Percentiles rank a stretch among this genome's conserved stretches.
Conservation (phyloP, 2,888 invertebrate genomes). For the Xanthia togata region DNA sequence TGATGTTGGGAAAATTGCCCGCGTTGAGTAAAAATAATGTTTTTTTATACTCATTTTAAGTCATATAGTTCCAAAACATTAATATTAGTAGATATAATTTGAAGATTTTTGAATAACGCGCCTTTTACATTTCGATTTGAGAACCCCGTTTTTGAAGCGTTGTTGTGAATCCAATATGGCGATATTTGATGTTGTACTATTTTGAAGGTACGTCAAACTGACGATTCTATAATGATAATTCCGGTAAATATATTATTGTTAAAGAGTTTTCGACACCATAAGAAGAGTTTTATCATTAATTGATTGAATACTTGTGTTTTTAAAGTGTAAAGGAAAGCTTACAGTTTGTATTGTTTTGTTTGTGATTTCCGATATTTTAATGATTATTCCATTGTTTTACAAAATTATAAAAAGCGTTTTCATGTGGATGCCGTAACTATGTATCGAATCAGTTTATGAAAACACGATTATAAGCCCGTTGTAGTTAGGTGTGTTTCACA, state of each 20-base stretch:
- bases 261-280: slow-evolving; percentile 73
- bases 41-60: not conserved
- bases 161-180: slow-evolving; percentile 94
- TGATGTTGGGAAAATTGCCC: not conserved
- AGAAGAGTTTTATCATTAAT: slow-evolving; percentile 69
- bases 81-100: slow-evolving; percentile 21
- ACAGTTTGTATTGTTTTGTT: slow-evolving; percentile 90
- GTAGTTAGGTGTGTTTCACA: slow-evolving; percentile 73
- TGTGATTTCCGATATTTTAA: slow-evolving; percentile 88
- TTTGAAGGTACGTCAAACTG: slow-evolving; percentile 91
- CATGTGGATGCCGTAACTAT: slow-evolving; percentile 66
- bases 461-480: slow-evolving; percentile 53
- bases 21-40: not conserved
- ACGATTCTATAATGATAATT: slow-evolving; percentile 88
- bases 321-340: slow-evolving; percentile 82
- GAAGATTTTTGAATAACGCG: slow-evolving; percentile 77
- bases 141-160: slow-evolving; percentile 92
- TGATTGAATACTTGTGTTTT: slow-evolving; percentile 72
- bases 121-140: slow-evolving; percentile 80
- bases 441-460: slow-evolving; percentile 62
- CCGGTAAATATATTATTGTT: slow-evolving; percentile 85
- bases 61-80: not conserved
- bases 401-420: slow-evolving; percentile 74
- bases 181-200: slow-evolving; percentile 90
- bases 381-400: slow-evolving; percentile 84